phyloP scores from a whole-genome alignment of 2,888 invertebrate species.

The Apodemia mormo region DNA sequence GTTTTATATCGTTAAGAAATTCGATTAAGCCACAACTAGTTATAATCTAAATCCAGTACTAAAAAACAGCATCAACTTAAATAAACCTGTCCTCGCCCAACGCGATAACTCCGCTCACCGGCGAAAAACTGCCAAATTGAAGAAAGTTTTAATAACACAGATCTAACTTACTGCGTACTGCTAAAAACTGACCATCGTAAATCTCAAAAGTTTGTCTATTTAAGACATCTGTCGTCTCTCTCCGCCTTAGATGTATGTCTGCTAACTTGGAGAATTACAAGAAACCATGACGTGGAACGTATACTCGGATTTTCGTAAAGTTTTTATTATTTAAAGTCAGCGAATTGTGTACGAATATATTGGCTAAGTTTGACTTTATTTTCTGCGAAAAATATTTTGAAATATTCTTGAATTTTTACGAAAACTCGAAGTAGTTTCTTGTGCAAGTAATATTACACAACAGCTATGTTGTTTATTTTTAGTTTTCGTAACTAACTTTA shows the following conservation, averaged over 20 bases:
- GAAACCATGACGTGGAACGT: slow-evolving; percentile 15
- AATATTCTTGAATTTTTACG: slow-evolving; percentile 2
- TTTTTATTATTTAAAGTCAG: slow-evolving; percentile 17
- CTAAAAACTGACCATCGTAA: slow-evolving; percentile 37
- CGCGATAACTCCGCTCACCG: slow-evolving; percentile 16
- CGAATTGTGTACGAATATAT: slow-evolving; percentile 18
- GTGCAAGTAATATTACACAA: not conserved
- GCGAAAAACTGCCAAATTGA: slow-evolving; percentile 30
- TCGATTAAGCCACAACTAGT: not conserved
- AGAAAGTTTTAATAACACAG: slow-evolving; percentile 36
- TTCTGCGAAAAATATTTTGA: slow-evolving; percentile 8
- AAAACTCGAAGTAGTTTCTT: not conserved
- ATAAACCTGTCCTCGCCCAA: not conserved
- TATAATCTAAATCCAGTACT: not conserved
- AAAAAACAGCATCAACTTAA: slow-evolving; percentile 1
- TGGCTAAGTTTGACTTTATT: slow-evolving; percentile 12
- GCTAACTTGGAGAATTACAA: slow-evolving; percentile 34
- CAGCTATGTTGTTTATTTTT: not conserved
- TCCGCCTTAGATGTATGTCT: slow-evolving; percentile 34
- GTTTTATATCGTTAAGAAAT: not conserved
- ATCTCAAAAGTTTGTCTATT: slow-evolving; percentile 37
- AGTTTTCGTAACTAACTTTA: not conserved
- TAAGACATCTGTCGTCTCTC: slow-evolving; percentile 36
- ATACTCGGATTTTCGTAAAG: slow-evolving; percentile 10
- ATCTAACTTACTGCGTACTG: slow-evolving; percentile 31